Percentiles rank a stretch among this genome's conserved stretches.
These are phyloP conservation scores for Pollenia labialis DNA, from an alignment of 2,888 invertebrate species.

Conservation along the genomic window DNA sequence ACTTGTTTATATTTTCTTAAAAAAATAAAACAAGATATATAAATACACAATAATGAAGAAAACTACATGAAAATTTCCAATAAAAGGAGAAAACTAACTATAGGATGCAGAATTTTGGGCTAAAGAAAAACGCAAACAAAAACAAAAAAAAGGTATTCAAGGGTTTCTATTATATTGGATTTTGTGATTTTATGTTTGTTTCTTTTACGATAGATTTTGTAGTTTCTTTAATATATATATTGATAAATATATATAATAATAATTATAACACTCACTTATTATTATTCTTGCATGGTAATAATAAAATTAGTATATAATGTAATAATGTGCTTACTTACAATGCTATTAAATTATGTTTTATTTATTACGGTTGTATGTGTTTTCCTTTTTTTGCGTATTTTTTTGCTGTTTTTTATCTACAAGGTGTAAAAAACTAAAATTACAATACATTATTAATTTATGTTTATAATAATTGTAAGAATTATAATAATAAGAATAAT, in stretches of 20 bases:
- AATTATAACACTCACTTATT: slow-evolving; percentile 71
- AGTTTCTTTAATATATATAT: slow-evolving; percentile 38
- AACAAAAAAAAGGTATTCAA: slow-evolving; percentile 35
- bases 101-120: neutral
- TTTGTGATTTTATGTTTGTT: slow-evolving; percentile 48
- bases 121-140: slow-evolving; percentile 9
- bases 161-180: slow-evolving; percentile 62
- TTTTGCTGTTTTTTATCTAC: slow-evolving; percentile 72
- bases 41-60: slow-evolving; percentile 37
- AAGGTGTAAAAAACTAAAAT: slow-evolving; percentile 71
- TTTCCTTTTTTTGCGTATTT: slow-evolving; percentile 23
- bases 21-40: slow-evolving; percentile 41
- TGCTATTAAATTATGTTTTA: slow-evolving; percentile 66
- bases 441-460: slow-evolving; percentile 63
- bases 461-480: slow-evolving; percentile 52
- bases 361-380: slow-evolving; percentile 57
- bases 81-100: slow-evolving; percentile 3
- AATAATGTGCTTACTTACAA: slow-evolving; percentile 73
- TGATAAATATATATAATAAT: slow-evolving; percentile 38
- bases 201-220: slow-evolving; percentile 62
- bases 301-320: slow-evolving; percentile 71
- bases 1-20: slow-evolving; percentile 43
- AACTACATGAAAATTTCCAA: slow-evolving; percentile 15
- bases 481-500: slow-evolving; percentile 38
- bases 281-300: slow-evolving; percentile 64